A percentile compares a stretch with the other conserved stretches of the same genome.
These are phyloP conservation scores for Cheilosia variabilis DNA, from an alignment of 2,888 invertebrate genomes.

Conservation along the genomic window DNA sequence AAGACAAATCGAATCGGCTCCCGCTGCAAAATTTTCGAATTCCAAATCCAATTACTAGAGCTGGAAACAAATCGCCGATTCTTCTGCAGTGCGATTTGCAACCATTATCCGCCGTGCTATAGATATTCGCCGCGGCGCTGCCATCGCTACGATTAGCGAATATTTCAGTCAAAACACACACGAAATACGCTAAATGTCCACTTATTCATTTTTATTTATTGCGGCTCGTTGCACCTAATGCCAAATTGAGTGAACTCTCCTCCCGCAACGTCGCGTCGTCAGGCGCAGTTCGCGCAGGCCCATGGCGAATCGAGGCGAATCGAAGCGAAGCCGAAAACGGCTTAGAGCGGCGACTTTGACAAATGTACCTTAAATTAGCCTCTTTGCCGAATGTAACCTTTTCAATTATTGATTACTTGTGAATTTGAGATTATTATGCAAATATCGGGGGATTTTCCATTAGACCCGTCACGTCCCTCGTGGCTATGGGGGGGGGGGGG, in stretches of 20 bases:
- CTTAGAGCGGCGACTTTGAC: constrained; percentile 67
- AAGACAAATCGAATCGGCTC: neutral
- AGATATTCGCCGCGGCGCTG: neutral
- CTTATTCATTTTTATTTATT: constrained; percentile 73
- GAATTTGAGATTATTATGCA: constrained; percentile 75
- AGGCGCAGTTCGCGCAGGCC: neutral
- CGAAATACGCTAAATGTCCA: constrained; percentile 64
- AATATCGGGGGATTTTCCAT: constrained; percentile 70
- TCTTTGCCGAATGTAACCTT: constrained; percentile 69
- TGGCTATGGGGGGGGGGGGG: neutral
- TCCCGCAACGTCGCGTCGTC: constrained; percentile 20
- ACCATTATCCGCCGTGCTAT: neutral
- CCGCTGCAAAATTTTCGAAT: neutral
- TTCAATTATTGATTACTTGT: constrained; percentile 73
- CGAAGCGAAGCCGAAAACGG: constrained; percentile 60
- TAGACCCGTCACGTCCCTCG: constrained; percentile 37
- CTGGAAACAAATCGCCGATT: constrained; percentile 1
- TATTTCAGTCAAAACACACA: constrained; percentile 57
- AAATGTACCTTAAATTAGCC: constrained; percentile 75
- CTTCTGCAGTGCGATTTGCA: constrained; percentile 9
- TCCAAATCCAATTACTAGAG: constrained; percentile 5
- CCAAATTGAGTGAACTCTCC: constrained; percentile 65
- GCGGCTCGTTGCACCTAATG: constrained; percentile 69
- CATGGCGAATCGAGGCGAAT: constrained; percentile 18
- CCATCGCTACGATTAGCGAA: constrained; percentile 41